Evolutionary conservation across 2,888 invertebrate genomes (phyloP).

Genomic region (Cephus pygmeus): DNA sequence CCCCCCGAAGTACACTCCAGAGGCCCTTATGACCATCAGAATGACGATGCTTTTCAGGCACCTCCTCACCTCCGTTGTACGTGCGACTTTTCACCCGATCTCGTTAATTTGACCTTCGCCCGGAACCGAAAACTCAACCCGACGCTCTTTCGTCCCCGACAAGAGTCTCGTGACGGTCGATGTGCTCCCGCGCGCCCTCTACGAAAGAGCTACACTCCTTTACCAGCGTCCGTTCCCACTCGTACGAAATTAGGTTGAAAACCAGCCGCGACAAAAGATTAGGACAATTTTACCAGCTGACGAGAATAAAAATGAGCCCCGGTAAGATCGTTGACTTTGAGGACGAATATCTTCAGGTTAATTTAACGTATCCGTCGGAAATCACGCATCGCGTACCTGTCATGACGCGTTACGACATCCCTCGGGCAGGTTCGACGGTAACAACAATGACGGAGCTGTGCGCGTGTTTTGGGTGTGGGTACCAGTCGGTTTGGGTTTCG

Average conservation of each 20-base stretch:
- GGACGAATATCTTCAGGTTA: neutral
- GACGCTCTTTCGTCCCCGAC: neutral
- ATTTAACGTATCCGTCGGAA: neutral
- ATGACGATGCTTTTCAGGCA: neutral
- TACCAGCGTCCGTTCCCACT: neutral
- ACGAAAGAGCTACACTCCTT: neutral
- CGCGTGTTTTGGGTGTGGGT: conserved; percentile 13
- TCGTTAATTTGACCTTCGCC: neutral
- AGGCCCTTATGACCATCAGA: neutral
- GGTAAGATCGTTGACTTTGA: neutral
- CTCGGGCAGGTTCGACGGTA: conserved; percentile 20
- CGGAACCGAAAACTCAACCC: neutral
- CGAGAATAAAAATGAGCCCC: neutral
- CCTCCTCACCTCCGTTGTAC: neutral
- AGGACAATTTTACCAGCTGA: neutral
- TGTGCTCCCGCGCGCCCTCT: too few species aligned
- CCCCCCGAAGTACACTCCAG: neutral
- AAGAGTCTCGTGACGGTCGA: neutral
- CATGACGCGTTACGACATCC: conserved; percentile 14
- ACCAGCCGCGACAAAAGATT: neutral
- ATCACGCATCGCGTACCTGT: neutral
- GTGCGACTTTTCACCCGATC: neutral
- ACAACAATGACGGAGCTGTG: conserved; percentile 10
- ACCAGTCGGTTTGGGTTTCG: conserved; percentile 18
- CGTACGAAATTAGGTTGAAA: neutral